phyloP scores from a whole-genome alignment of 2,113 vertebrate species.

The Phocoena sinus region DNA sequence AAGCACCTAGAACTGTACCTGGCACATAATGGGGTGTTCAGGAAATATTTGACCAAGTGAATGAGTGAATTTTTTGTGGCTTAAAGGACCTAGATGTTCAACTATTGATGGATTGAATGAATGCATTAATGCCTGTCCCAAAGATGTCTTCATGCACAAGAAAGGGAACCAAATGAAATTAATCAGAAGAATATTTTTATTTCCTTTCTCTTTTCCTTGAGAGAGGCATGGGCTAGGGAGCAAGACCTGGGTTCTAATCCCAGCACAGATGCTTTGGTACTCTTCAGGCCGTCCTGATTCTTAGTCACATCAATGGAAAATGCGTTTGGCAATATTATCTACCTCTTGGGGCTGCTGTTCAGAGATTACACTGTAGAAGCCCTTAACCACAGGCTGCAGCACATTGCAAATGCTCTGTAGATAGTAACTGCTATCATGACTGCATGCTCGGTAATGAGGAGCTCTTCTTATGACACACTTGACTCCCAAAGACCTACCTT shows the following conservation, averaged over 20 bases:
- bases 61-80: not conserved
- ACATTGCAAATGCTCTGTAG: not conserved
- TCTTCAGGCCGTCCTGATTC: not conserved
- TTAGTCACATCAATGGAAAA: not conserved
- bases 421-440: not conserved
- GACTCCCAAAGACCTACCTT: not conserved
- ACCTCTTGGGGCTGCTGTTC: not conserved
- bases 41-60: not conserved
- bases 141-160: not conserved
- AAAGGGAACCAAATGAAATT: not conserved
- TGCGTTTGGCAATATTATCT: not conserved
- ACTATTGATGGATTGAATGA: not conserved
- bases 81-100: not conserved
- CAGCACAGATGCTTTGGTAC: not conserved
- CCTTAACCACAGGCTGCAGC: not conserved
- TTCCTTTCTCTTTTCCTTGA: not conserved
- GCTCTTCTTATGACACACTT: not conserved
- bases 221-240: not conserved
- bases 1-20: not conserved
- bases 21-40: not conserved
- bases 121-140: not conserved
- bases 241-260: not conserved
- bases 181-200: not conserved
- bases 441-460: not conserved
- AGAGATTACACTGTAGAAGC: not conserved